Base-by-base conservation (phyloP, 2,797 vertebrate genomes). In the Lepilemur septentrionalis region DNA sequence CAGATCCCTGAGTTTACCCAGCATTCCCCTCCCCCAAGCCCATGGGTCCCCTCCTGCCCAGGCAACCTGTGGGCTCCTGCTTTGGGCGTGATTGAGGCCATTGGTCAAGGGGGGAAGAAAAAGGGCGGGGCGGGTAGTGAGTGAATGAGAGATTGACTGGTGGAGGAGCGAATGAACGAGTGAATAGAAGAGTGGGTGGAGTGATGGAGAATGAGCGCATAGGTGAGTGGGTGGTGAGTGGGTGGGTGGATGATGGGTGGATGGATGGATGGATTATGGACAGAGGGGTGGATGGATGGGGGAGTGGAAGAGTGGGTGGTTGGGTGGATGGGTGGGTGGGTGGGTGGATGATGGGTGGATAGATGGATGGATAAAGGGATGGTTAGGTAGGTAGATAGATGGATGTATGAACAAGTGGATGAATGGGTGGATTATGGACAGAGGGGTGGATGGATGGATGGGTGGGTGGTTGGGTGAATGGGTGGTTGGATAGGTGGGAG, bases 61-160 rank as follows among this genome's bases (percentile, higher is more conserved):
- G 43, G 70, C 52, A 90, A 41, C 93, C 89, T 69, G 50, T 25
- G 81, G 72, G 30, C 61, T 63, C n/a, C 48, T 35, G 48, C 73
- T 50, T n/a, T 65, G 13, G 46, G 89, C 92, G 92, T 93, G 94
- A 95, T 23, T 94, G 96, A 92, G 69, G 61, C 67, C 35, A 32
- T 46, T 57, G 92, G 55, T 63, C 32, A 46, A 15, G 38, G 32
- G 50, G 5, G 13, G 38, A 43, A 81, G 81, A 59, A 25, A 55
- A 67, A 67, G 32, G 41, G 25, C 11, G 0, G 20, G 46, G 14
- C 52, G 46, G 32, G 25, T 48, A 43, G 67, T 30, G 72, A 79
- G 48, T 25, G 30, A n/a, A 41, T 69, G 41, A 57, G 4, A 67
- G 35, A 22, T 0, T 18, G 59, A 41, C 67, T 32, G n/a, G 46